Percentiles rank a stretch among this genome's conserved stretches.
phyloP scores from a whole-genome alignment of 2,797 vertebrate species.

The Propithecus deckenii region DNA sequence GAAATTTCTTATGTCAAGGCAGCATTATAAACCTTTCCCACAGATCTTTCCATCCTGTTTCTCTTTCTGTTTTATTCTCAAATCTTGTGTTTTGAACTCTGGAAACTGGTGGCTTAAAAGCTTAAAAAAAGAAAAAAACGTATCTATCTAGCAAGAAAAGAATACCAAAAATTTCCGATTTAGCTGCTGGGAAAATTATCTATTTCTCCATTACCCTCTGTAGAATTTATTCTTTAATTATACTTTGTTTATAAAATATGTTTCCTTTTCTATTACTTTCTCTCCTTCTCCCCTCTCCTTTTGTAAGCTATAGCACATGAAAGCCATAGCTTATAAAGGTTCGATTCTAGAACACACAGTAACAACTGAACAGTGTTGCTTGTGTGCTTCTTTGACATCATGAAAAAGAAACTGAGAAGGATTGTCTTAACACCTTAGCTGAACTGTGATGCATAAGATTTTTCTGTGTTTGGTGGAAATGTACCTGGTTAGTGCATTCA shows the following conservation, averaged over 20 bases:
- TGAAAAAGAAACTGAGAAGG: slow-evolving; percentile 73
- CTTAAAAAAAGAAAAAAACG: background rate
- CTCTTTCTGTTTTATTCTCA: slow-evolving; percentile 53
- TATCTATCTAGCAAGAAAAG: slow-evolving; percentile 82
- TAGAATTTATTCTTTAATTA: slow-evolving; percentile 77
- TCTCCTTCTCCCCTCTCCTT: background rate
- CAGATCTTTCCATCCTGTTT: slow-evolving; percentile 75
- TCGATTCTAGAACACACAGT: slow-evolving; percentile 68
- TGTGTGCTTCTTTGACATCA: slow-evolving; percentile 62
- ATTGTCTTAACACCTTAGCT: slow-evolving; percentile 82
- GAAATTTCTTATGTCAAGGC: slow-evolving; percentile 85
- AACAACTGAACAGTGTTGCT: slow-evolving; percentile 46
- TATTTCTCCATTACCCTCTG: slow-evolving; percentile 70
- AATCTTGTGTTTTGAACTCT: slow-evolving; percentile 68
- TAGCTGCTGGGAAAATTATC: slow-evolving; percentile 81
- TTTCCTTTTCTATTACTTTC: slow-evolving; percentile 76
- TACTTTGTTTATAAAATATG: slow-evolving; percentile 75
- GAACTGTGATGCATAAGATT: slow-evolving; percentile 74
- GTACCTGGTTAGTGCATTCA: slow-evolving; percentile 45
- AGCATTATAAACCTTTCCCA: slow-evolving; percentile 84
- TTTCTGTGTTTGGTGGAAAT: slow-evolving; percentile 73
- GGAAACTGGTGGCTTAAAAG: slow-evolving; percentile 81
- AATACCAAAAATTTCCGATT: slow-evolving; percentile 85
- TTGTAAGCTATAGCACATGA: slow-evolving; percentile 69
- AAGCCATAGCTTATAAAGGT: slow-evolving; percentile 66